Evolutionary conservation across 1,140 invertebrate genomes (phyloP).

Genomic region (Hyles vespertilio): DNA sequence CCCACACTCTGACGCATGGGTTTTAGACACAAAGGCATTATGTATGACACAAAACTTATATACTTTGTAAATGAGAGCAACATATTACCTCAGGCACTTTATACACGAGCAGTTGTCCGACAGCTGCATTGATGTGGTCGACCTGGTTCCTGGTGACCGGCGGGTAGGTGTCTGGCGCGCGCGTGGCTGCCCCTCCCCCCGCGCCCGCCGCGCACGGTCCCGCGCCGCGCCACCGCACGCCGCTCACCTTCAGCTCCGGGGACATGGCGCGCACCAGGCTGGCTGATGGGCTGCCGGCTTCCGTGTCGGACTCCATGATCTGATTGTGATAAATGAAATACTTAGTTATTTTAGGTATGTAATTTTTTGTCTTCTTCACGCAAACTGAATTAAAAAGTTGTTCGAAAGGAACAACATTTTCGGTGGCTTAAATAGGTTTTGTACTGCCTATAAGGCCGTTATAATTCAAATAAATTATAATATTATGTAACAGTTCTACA

Average conservation of each 20-base stretch:
- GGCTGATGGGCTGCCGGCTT: slow-evolving; percentile 75
- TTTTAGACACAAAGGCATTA: too few species aligned
- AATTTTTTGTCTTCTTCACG: too few species aligned
- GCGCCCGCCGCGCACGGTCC: slow-evolving; percentile 77
- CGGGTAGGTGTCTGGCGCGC: slow-evolving; percentile 80
- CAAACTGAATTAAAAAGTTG: too few species aligned
- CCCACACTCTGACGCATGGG: too few species aligned
- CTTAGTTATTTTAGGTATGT: too few species aligned
- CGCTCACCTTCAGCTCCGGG: slow-evolving; percentile 80
- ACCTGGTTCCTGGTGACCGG: slow-evolving; percentile 89
- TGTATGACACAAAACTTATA: neutral
- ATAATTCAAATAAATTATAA: too few species aligned
- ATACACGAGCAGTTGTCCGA: slow-evolving; percentile 86
- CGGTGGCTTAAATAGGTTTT: too few species aligned
- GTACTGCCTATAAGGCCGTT: too few species aligned
- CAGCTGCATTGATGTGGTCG: slow-evolving; percentile 87
- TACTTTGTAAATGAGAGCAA: neutral
- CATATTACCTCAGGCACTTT: slow-evolving; percentile 83
- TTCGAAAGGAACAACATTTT: too few species aligned
- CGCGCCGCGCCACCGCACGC: slow-evolving; percentile 78
- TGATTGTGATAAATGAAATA: slow-evolving; percentile 31
- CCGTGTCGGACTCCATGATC: slow-evolving; percentile 74
- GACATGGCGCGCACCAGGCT: slow-evolving; percentile 76
- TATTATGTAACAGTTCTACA: too few species aligned
- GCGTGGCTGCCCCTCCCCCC: slow-evolving; percentile 74